Conservation (phyloP, 2,113 vertebrate species). For the Pteruthius melanotis region DNA sequence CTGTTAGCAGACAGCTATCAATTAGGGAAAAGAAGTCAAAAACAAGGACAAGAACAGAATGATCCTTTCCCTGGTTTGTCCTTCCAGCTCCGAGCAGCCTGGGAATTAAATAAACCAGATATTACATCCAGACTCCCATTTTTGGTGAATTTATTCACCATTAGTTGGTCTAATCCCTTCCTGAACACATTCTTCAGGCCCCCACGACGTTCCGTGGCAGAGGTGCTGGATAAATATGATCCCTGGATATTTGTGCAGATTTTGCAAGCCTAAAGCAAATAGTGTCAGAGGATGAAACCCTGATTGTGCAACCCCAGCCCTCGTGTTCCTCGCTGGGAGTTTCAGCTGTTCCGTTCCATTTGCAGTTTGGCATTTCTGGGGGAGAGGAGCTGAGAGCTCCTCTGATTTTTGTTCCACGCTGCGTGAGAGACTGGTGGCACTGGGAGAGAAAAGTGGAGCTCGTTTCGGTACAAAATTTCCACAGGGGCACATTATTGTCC, state of each 20-base stretch:
- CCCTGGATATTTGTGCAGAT: constrained; percentile 2
- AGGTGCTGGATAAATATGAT: not conserved
- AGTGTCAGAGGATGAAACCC: not conserved
- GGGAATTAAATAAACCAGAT: not conserved
- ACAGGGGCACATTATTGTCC: not conserved
- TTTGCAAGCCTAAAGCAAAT: constrained; percentile 42
- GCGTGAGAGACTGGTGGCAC: not conserved
- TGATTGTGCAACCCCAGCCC: constrained; percentile 28
- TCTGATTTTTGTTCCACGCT: not conserved
- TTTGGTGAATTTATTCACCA: not conserved
- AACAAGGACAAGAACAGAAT: not conserved
- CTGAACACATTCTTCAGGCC: not conserved
- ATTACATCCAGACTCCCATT: not conserved
- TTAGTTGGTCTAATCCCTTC: not conserved
- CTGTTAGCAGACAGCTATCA: not conserved
- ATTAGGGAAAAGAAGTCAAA: not conserved
- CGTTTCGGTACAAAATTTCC: rapidly evolving
- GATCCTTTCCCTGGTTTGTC: not conserved
- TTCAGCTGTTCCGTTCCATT: not conserved
- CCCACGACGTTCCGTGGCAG: not conserved
- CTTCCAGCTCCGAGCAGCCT: not conserved
- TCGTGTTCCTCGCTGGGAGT: not conserved
- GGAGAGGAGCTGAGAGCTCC: not conserved
- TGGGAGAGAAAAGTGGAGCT: not conserved
- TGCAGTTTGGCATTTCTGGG: not conserved